Base-by-base conservation (phyloP, 1,140 invertebrate species). In the Linepithema humile region DNA sequence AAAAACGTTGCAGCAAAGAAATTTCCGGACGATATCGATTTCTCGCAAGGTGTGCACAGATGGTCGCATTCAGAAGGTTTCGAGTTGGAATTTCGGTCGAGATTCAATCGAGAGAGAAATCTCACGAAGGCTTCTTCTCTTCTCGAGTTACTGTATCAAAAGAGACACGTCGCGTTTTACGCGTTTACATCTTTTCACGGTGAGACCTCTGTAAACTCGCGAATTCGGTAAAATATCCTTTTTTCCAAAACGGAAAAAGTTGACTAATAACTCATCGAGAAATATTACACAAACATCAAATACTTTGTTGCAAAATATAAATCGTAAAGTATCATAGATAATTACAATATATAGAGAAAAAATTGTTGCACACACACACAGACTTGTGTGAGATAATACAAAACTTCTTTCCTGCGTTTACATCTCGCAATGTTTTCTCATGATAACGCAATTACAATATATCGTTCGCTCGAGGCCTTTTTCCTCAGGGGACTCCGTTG, bases 121-220 rank as follows among this genome's bases (percentile, higher is more conserved):
- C 65, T 69, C 15, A 23, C 59, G 23, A 29, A 40, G 90, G 88
- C 84, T 90, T 69, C 75, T 69, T 90, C 87, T 69, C 82, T 84
- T 85, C 85, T 91, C 80, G 53, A 40, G 72, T 92, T 92, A 90
- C 90, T 40, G 43, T 62, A 74, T 87, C 60, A 53, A 65, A 17
- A 57, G 38, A 72, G 50, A 70, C 6, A 35, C 29, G 2, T 26
- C 26, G n/a, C 9, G 15, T 50, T 43, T 9, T n/a, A 35, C 9
- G 4, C 26, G 32, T 48, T 78, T 32, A 60, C 64, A 72, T 65
- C 45, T 57, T 53, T n/a, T 6, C 12, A 32, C 32, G 26, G 3
- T 40, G 57, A 5, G 12, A 69, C 23, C 32, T 62, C 12, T 48
- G n/a, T 60, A 50, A n/a, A 75, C 26, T 50, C 48, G 4, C n/a